These are phyloP conservation scores for Zaprionus gabonicus DNA, from an alignment of 1,140 invertebrate genomes.

Conservation along the genomic window DNA sequence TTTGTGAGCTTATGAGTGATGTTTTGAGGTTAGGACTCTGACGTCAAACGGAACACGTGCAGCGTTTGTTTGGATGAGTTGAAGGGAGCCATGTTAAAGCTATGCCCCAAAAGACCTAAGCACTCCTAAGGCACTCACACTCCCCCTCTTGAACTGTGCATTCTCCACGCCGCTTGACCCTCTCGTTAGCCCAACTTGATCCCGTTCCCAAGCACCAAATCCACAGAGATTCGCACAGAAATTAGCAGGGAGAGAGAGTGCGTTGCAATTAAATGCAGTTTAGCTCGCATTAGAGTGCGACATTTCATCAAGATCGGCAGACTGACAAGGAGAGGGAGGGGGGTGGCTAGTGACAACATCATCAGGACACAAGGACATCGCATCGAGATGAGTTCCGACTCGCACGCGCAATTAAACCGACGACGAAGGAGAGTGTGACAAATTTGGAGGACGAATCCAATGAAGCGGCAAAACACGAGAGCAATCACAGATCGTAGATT, in stretches of 20 bases:
- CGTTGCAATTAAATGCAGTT: conserved; percentile 69
- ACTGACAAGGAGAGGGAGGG: conserved; percentile 1
- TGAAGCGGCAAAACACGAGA: conserved; percentile 80
- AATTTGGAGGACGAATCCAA: conserved; percentile 65
- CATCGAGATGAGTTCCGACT: conserved; percentile 49
- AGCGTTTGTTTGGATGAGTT: conserved; percentile 1
- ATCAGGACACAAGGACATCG: conserved; percentile 30
- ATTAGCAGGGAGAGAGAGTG: conserved; percentile 53
- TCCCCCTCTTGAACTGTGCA: no score
- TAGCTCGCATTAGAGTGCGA: conserved; percentile 78
- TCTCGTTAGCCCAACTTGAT: conserved; percentile 35
- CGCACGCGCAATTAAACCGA: conserved; percentile 76
- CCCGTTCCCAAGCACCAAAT: conserved; percentile 63
- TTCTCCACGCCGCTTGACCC: conserved; percentile 53
- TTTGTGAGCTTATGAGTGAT: conserved; percentile 62
- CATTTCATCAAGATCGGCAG: conserved; percentile 73
- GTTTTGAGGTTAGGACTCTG: conserved; percentile 46
- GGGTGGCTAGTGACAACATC: conserved; percentile 47
- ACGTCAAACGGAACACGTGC: conserved; percentile 61
- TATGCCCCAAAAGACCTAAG: background rate
- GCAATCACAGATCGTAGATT: conserved; percentile 76
- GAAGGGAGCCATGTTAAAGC: background rate
- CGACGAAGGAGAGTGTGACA: conserved; percentile 52
- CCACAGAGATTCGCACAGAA: conserved; percentile 57
- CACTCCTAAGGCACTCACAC: background rate